Conservation (phyloP, 2,888 invertebrate genomes). For the Ceriagrion tenellum region DNA sequence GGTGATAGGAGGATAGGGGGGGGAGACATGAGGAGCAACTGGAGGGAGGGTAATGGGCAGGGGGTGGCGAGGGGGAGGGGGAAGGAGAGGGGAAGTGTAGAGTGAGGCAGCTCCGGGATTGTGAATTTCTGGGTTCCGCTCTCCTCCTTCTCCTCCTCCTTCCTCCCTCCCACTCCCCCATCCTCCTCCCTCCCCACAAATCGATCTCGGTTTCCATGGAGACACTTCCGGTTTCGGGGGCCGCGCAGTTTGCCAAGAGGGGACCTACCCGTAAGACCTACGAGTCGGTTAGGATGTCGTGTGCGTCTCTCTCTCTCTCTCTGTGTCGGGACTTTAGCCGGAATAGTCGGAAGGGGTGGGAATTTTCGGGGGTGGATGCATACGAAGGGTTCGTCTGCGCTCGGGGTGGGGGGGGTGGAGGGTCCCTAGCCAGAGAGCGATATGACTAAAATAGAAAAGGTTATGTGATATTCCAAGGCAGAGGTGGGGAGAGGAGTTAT, state of each 20-base stretch:
- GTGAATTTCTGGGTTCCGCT: slow-evolving; percentile 67
- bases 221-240: slow-evolving; percentile 71
- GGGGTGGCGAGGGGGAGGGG: slow-evolving; percentile 63
- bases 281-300: slow-evolving; percentile 53
- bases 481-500: background rate
- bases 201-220: slow-evolving; percentile 72
- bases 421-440: too few relatives aligned
- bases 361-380: background rate
- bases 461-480: background rate
- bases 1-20: background rate
- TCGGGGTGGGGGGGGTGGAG: background rate
- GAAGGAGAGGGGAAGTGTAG: slow-evolving; percentile 69
- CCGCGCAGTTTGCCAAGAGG: slow-evolving; percentile 66
- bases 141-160: background rate
- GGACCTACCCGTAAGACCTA: slow-evolving; percentile 62
- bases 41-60: slow-evolving; percentile 69
- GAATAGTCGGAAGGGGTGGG: background rate
- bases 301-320: background rate
- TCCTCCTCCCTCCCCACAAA: slow-evolving; percentile 70
- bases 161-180: background rate
- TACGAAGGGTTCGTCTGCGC: background rate
- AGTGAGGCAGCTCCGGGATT: slow-evolving; percentile 66
- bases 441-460: background rate
- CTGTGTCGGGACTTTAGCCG: too few relatives aligned
- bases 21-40: slow-evolving; percentile 1